Base-by-base conservation (phyloP, 2,113 vertebrate genomes). In the Oostethus manadensis region DNA sequence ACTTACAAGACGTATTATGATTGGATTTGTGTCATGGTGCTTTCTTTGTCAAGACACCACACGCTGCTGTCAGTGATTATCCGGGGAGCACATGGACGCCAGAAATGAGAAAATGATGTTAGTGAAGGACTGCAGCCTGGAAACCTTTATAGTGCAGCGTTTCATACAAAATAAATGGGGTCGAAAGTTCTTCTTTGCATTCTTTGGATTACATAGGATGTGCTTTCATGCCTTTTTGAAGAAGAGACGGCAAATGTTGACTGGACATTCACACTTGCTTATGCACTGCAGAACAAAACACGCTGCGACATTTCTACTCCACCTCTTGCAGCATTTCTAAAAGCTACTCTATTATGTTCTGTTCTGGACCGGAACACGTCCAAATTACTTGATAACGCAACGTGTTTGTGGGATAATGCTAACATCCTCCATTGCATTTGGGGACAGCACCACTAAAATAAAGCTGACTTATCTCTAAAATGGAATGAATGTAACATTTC, bases 291-390 rank as follows among this genome's bases (percentile, higher is more conserved):
- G 56, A 54, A 66, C 62, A 69, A 75, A 69, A 66, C 45, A 48
- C 70, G 67, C 74, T 73, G 75, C 83, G 78, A 84, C 83, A 80
- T 83, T 79, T 88, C 69, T 78, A 86, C 77, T 84, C 71, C 72
- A 78, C 20, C 58, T 82, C 79, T 79, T 66, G 7, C 62, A 55
- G 49, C 60, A 35, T 66, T 76, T 75, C 38, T 22, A 51, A 58
- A 65, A 70, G 29, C 74, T 60, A 73, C 60, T 51, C 29, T 42
- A 35, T 80, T 79, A 56, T 65, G 13, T 65, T 68, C n/a, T n/a
- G n/a, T n/a, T n/a, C n/a, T 40, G n/a, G 58, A 51, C 54, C 56
- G 61, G 71, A 83, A 70, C 74, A 49, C 61, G 66, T 84, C 74
- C 61, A 16, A 56, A 74, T 15, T 54, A 23, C 76, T 72, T 74